phyloP scores from a whole-genome alignment of 2,797 vertebrate genomes.

The Poecile montanus region DNA sequence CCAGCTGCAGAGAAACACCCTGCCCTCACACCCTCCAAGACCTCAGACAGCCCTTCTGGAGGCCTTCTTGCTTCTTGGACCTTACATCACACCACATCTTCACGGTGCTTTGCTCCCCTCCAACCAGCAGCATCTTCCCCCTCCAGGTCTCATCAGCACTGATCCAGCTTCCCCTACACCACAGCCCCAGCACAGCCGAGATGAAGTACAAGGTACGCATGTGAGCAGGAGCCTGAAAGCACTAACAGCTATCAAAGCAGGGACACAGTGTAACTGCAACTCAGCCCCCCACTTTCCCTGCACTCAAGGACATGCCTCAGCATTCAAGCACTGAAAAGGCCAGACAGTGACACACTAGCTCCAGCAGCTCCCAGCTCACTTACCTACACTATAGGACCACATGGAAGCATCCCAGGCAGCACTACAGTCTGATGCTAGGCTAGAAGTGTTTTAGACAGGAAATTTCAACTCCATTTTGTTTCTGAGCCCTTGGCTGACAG shows the following conservation, averaged over 20 bases:
- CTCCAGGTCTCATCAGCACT: neutral
- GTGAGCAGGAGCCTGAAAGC: neutral
- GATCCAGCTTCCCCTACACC: neutral
- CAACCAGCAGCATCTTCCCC: neutral
- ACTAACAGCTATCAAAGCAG: neutral
- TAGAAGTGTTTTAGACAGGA: neutral
- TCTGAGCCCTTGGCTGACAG: neutral
- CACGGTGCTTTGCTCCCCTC: neutral
- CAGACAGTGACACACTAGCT: neutral
- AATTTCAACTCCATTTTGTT: neutral
- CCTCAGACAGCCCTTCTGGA: neutral
- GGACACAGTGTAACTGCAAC: accelerated
- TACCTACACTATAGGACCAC: accelerated
- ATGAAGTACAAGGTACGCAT: accelerated
- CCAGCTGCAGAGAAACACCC: neutral
- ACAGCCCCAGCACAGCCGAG: neutral
- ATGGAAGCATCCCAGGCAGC: neutral
- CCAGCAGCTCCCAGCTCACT: neutral
- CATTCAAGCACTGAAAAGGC: neutral
- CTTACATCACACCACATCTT: neutral
- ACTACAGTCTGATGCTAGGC: neutral
- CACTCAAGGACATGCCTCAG: accelerated
- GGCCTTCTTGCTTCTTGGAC: neutral
- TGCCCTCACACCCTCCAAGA: neutral
- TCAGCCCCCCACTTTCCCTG: neutral